These are phyloP conservation scores for Parasteatoda tepidariorum DNA, from an alignment of 1,140 invertebrate species.

Conservation along the genomic window DNA sequence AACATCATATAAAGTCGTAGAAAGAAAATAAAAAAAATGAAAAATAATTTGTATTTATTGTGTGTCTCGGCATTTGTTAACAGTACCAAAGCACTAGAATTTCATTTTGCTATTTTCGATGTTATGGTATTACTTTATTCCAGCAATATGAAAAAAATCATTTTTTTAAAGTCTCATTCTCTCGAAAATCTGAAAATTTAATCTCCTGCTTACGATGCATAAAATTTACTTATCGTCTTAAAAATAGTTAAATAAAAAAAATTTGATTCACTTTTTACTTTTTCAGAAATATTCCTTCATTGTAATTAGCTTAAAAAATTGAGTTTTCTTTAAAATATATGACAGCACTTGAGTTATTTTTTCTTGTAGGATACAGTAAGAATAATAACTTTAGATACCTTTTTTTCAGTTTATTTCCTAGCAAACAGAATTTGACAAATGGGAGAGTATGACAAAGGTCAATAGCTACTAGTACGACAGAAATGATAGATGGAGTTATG, in stretches of 20 bases:
- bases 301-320: neutral
- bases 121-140: too few relatives aligned
- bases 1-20: too few relatives aligned
- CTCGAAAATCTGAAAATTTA: too few relatives aligned
- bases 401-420: conserved; percentile 8
- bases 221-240: too few relatives aligned
- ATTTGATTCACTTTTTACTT: neutral
- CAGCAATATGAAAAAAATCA: too few relatives aligned
- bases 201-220: too few relatives aligned
- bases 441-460: conserved; percentile 49
- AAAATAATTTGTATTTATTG: too few relatives aligned
- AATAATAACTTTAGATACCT: conserved; percentile 4
- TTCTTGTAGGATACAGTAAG: neutral
- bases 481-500: conserved; percentile 22
- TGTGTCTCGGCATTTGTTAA: too few relatives aligned
- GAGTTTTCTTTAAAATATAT: neutral
- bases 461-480: conserved; percentile 42
- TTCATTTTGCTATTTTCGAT: too few relatives aligned
- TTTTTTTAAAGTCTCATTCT: too few relatives aligned
- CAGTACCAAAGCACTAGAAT: too few relatives aligned
- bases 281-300: neutral
- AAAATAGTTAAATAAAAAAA: neutral
- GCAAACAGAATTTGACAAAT: conserved; percentile 24
- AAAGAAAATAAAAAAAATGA: too few relatives aligned
- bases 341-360: neutral